A percentile compares a stretch with the other conserved stretches of the same genome.
These are phyloP conservation scores for Glyptemys insculpta DNA, from an alignment of 2,797 vertebrate genomes.

Conservation along the genomic window DNA sequence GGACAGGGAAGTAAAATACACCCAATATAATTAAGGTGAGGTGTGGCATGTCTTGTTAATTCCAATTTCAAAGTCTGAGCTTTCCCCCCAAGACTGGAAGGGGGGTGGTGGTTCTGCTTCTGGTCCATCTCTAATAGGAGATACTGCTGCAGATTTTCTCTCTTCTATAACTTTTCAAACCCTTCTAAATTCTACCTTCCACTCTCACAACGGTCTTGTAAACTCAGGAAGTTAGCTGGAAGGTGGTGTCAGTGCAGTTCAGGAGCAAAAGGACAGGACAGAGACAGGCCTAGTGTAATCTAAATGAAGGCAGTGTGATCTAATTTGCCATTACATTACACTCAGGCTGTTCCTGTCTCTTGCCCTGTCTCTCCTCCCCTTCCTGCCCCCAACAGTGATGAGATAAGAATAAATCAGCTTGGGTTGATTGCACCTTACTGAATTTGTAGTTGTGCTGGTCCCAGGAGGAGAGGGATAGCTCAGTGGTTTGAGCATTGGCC, in stretches of 20 bases:
- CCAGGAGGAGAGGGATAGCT: not conserved
- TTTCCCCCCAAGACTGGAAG: not conserved
- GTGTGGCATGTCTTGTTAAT: not conserved
- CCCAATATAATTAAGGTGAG: not conserved
- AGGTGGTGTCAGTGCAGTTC: conserved; percentile 9
- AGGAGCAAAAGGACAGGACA: not conserved
- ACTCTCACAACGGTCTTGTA: not conserved
- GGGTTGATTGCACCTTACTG: conserved; percentile 24
- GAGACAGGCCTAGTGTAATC: not conserved
- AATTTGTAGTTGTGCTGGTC: not conserved
- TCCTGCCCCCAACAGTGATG: not conserved
- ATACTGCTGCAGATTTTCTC: not conserved
- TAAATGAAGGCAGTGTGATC: not conserved
- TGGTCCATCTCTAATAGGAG: not conserved
- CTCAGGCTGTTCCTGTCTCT: not conserved
- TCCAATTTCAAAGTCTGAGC: not conserved
- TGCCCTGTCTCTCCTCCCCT: not conserved
- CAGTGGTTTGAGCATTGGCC: no score
- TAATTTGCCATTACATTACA: not conserved
- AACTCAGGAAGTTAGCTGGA: not conserved
- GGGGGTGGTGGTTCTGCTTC: not conserved
- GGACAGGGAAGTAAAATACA: not conserved
- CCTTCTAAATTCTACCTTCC: not conserved
- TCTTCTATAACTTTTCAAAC: not conserved
- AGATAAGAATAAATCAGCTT: not conserved